A percentile compares a stretch with the other conserved stretches of the same genome.
These are phyloP conservation scores for Girardinus metallicus DNA, from an alignment of 2,797 vertebrate genomes.

Conservation along the genomic window DNA sequence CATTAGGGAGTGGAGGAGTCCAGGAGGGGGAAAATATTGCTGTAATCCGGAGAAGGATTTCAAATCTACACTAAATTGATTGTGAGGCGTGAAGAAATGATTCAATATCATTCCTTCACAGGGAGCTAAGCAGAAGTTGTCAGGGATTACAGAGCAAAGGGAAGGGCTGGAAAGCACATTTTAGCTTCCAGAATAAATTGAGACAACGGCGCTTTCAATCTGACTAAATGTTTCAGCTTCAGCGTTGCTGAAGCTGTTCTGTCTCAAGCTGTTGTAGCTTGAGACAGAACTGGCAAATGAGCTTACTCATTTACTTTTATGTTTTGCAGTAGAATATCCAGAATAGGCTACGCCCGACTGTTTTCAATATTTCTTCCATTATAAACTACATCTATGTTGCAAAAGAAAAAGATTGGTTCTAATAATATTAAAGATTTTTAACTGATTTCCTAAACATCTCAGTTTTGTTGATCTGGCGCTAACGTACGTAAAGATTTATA, in stretches of 20 bases:
- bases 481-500: not conserved
- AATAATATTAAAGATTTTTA: not conserved
- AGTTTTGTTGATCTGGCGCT: not conserved
- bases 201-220: constrained; percentile 40
- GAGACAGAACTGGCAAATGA: not conserved
- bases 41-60: constrained; percentile 41
- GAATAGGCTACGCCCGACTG: not conserved
- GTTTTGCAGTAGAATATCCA: not conserved
- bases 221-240: constrained; percentile 28
- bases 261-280: constrained; percentile 6
- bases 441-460: not conserved
- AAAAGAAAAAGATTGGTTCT: not conserved
- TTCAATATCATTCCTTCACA: constrained; percentile 32
- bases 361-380: not conserved
- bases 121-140: constrained; percentile 26
- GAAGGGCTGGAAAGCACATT: constrained; percentile 42
- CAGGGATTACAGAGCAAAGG: constrained; percentile 32
- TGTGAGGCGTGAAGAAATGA: constrained; percentile 41
- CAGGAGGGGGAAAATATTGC: constrained; percentile 12
- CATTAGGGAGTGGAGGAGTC: constrained; percentile 33
- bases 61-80: constrained; percentile 39
- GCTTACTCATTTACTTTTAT: not conserved
- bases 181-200: constrained; percentile 48
- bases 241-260: too few species aligned
- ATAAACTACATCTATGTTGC: not conserved